Conservation (phyloP, 2,797 vertebrate genomes). For the Siniperca undulata region DNA sequence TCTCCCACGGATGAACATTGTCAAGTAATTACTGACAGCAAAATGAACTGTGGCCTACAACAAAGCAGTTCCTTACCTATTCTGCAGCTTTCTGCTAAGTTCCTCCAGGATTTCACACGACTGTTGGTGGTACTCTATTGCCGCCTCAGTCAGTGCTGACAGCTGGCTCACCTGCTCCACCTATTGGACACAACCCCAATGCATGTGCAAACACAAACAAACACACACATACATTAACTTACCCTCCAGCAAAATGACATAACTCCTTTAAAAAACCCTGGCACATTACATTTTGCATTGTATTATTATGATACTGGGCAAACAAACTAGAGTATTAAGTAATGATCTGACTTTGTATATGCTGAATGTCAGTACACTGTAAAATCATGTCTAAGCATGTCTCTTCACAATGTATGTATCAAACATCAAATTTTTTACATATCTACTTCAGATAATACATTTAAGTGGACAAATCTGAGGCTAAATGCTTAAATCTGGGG, state of each 20-base stretch:
- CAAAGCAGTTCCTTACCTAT: conserved; percentile 81
- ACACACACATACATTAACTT: neutral
- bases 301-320: neutral
- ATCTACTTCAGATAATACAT: no score
- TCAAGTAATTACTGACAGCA: neutral
- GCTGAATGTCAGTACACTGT: no score
- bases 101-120: conserved; percentile 91
- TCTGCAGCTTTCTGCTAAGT: conserved; percentile 89
- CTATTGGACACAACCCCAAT: conserved; percentile 71
- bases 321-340: no score
- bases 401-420: no score
- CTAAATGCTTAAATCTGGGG: no score
- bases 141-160: conserved; percentile 90
- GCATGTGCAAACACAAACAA: neutral
- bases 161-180: conserved; percentile 95
- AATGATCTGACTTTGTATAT: no score
- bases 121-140: conserved; percentile 91
- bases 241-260: neutral
- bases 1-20: neutral
- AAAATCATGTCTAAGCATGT: no score
- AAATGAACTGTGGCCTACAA: neutral
- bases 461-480: no score
- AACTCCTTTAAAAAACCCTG: neutral
- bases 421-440: no score
- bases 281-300: neutral